These are phyloP conservation scores for Manduca sexta DNA, from an alignment of 1,140 invertebrate genomes.

Conservation along the genomic window DNA sequence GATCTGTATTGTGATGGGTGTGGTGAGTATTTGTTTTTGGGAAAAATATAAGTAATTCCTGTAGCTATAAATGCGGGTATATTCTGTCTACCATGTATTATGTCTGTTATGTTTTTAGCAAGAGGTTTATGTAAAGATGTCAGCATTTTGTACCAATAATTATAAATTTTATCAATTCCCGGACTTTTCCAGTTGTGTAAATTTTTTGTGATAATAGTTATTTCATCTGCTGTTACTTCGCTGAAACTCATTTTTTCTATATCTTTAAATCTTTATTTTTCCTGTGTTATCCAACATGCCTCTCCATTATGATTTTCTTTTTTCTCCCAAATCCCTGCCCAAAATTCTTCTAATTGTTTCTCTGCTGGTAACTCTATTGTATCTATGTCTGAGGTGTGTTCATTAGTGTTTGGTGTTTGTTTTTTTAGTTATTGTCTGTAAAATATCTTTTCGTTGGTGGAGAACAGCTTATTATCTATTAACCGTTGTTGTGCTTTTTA, in stretches of 20 bases:
- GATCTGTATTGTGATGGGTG: conserved; percentile 20
- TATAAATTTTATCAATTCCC: conserved; percentile 20
- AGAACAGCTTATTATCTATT: conserved; percentile 18
- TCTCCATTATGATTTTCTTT: conserved; percentile 10
- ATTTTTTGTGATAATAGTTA: conserved; percentile 6
- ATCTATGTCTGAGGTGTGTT: neutral
- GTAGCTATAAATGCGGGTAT: conserved; percentile 17
- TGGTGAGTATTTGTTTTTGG: conserved; percentile 12
- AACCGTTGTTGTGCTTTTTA: conserved; percentile 15
- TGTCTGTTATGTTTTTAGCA: conserved; percentile 4
- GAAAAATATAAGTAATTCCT: conserved; percentile 16
- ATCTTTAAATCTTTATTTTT: neutral
- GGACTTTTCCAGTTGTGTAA: conserved; percentile 21
- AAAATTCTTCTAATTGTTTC: conserved; percentile 9
- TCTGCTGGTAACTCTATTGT: conserved; percentile 8
- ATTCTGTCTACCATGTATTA: conserved; percentile 3
- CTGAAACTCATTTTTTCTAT: conserved; percentile 6
- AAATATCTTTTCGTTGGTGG: conserved; percentile 19
- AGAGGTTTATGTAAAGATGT: conserved; percentile 9
- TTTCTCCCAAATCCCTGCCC: conserved; percentile 12
- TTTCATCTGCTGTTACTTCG: conserved; percentile 9
- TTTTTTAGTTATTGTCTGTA: conserved; percentile 2
- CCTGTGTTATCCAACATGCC: conserved; percentile 16
- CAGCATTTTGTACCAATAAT: conserved; percentile 22
- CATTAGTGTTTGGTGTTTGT: neutral